Evolutionary conservation across 2,888 invertebrate species (phyloP).

Genomic region (Agriopis aurantiaria): DNA sequence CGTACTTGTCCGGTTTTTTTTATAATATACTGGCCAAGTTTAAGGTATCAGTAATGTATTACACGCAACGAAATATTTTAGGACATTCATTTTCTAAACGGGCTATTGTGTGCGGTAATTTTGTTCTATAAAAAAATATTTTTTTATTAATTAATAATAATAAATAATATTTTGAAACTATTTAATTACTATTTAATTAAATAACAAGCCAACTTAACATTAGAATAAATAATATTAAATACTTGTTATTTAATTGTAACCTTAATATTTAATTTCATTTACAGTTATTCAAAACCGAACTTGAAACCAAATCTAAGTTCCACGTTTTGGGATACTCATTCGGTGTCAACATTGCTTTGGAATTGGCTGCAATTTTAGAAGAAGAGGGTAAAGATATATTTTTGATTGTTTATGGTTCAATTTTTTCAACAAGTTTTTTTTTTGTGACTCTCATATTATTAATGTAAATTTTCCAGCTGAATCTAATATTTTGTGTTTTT

Average conservation of each 20-base stretch:
- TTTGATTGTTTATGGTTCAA: background rate
- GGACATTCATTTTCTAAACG: constrained; percentile 22
- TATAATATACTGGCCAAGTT: constrained; percentile 18
- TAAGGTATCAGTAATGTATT: constrained; percentile 29
- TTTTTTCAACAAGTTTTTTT: too few relatives aligned
- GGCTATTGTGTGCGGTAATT: constrained; percentile 5
- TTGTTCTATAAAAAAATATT: background rate
- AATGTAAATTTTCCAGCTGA: too few relatives aligned
- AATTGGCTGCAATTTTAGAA: constrained; percentile 64
- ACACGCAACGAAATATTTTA: constrained; percentile 23
- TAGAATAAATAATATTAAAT: too few relatives aligned
- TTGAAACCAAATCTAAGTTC: constrained; percentile 55
- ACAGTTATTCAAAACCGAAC: constrained; percentile 49
- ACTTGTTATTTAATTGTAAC: background rate
- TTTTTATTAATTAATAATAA: too few relatives aligned
- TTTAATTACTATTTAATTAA: too few relatives aligned
- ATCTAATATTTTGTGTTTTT: background rate
- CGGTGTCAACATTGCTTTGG: constrained; percentile 67
- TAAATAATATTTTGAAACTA: too few relatives aligned
- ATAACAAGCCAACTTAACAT: too few relatives aligned
- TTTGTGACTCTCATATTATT: too few relatives aligned
- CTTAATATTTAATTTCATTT: background rate
- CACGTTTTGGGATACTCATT: constrained; percentile 65
- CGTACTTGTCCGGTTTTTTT: too few relatives aligned
- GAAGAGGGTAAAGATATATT: constrained; percentile 62